Evolutionary conservation across 64 coral and sea anemone species (phyloP).

Genomic region (Anthopleura sola): DNA sequence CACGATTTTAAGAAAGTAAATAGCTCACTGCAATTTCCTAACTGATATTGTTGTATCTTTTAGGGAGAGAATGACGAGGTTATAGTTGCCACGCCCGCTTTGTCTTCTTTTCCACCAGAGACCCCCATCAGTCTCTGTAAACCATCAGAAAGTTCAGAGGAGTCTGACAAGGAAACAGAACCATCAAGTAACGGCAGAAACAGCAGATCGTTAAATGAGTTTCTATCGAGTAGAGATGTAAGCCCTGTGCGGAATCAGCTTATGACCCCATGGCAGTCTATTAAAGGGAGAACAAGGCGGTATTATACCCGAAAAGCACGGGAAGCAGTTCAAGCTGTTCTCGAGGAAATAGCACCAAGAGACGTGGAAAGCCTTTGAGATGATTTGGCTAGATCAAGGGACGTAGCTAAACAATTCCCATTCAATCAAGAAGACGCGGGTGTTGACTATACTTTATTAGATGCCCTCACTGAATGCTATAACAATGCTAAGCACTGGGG

Average conservation of each 20-base stretch:
- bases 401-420: neutral
- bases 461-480: constrained; percentile 24
- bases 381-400: neutral
- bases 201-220: neutral
- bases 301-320: constrained; percentile 22
- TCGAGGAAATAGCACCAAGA: constrained; percentile 29
- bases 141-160: neutral
- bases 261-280: constrained; percentile 10
- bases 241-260: constrained; percentile 20
- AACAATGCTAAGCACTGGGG: constrained; percentile 26
- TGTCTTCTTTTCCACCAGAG: neutral
- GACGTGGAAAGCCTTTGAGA: constrained; percentile 25
- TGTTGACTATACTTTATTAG: neutral
- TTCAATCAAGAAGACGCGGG: neutral
- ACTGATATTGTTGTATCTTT: neutral
- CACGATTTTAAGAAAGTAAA: neutral
- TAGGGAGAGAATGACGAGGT: constrained; percentile 1
- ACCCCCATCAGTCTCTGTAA: neutral
- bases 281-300: constrained; percentile 11
- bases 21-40: neutral
- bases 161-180: neutral
- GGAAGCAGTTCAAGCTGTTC: constrained; percentile 34
- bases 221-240: constrained; percentile 28
- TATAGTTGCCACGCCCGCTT: neutral
- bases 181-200: neutral